Percentiles rank a stretch among this genome's conserved stretches.
These are phyloP conservation scores for Gonatopus flavifemur DNA, from an alignment of 1,140 invertebrate genomes.

Conservation along the genomic window DNA sequence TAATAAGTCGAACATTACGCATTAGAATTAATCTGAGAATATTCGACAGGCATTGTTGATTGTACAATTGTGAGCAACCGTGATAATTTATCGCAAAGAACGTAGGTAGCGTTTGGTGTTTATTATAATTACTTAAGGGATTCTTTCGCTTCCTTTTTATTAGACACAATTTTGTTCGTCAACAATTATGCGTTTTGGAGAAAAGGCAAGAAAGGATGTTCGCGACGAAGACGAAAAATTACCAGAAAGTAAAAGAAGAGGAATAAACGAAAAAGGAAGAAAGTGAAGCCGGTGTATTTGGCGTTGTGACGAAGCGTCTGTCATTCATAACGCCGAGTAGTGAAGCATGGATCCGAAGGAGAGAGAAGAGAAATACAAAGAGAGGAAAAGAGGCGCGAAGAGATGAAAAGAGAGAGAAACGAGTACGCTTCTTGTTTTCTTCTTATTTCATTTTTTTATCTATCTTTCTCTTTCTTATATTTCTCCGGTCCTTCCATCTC, in stretches of 20 bases:
- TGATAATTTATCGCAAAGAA: no score
- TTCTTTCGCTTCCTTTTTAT: no score
- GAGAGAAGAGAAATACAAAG: background rate
- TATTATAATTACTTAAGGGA: no score
- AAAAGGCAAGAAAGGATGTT: background rate
- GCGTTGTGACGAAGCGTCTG: slow-evolving; percentile 13
- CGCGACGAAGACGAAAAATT: background rate
- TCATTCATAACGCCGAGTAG: slow-evolving; percentile 27
- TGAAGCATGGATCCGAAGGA: slow-evolving; percentile 5
- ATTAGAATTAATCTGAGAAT: no score
- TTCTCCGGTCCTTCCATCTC: slow-evolving; percentile 5
- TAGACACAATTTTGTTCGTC: no score
- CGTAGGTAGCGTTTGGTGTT: no score
- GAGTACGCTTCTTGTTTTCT: background rate
- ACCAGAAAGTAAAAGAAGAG: background rate
- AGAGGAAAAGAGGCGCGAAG: background rate
- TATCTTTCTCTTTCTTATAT: slow-evolving; percentile 5
- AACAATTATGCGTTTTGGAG: no score
- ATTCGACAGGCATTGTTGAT: no score
- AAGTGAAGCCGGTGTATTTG: background rate
- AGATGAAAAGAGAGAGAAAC: background rate
- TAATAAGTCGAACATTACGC: no score
- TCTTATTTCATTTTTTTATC: background rate
- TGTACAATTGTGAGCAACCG: no score
- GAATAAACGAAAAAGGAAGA: background rate